Base-by-base conservation (phyloP, 2,888 invertebrate genomes). In the Metacarcinus magister region DNA sequence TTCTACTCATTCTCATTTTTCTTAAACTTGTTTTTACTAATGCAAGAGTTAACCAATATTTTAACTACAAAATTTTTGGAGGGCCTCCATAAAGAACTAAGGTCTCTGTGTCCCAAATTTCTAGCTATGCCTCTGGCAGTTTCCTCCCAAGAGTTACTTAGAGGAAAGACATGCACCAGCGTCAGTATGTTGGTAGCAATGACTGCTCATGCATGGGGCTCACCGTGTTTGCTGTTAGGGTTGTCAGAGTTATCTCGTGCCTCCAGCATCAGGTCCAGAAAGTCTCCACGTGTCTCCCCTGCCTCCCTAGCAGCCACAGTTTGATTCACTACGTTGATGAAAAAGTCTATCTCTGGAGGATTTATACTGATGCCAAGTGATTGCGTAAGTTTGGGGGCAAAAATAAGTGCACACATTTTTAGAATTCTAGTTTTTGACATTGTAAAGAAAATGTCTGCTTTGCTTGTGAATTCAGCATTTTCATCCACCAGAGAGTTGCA, bases 251-350 rank as follows among this genome's bases (percentile, higher is more conserved):
- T n/a, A 19, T 87, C 39, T 39, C 32, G 87, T 39, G 32, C 95
- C 60, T 95, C 95, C 16, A 95, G 95, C 23, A 95, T 23, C 43
- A 95, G 44, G 60, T 95, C 95, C 60, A 95, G 87, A 23, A 90
- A 95, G 90, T 95, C 95, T 16, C 90, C 95, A n/a, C 95, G 90
- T 1, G 32, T 89, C 39, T 48, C 3, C 2, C 90, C 90, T 19
- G 10, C 90, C 90, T 91, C 87, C n/a, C 95, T 91, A 10, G 54
- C 46, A 10, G 90, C 46, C 44, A 95, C 28, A 23, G 95, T 95
- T 16, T 90, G 32, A 13, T 89, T 87, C 8, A 60, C 60, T 28
- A 91, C 95, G 0, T 90, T 43, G 10, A 39, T 67, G 43, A 95
- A 95, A 13, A 95, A 95, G 43, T 95, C 95, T 2, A 43, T 5